These are phyloP conservation scores for Loriculus beryllinus DNA, from an alignment of 2,797 vertebrate genomes.

Conservation along the genomic window DNA sequence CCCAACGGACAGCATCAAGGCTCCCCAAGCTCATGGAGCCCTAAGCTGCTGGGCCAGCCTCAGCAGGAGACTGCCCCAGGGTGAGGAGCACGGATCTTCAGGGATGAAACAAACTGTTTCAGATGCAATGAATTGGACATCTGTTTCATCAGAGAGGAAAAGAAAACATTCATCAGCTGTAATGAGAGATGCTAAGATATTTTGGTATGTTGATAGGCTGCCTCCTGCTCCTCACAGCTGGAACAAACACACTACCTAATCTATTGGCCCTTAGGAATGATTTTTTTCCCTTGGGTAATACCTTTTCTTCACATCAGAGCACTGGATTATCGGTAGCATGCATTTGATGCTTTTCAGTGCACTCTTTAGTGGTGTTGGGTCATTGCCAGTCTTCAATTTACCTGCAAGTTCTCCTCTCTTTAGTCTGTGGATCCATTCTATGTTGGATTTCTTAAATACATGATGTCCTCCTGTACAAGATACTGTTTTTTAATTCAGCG, in stretches of 20 bases:
- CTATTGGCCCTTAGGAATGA: neutral
- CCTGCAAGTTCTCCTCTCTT: neutral
- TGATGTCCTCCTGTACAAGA: neutral
- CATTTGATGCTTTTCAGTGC: conserved; percentile 21
- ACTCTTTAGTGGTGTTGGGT: neutral
- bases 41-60: neutral
- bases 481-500: neutral
- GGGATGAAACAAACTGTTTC: conserved; percentile 50
- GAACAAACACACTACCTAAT: conserved; percentile 21
- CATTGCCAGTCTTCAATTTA: conserved; percentile 33
- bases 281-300: neutral
- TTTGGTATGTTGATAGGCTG: conserved; percentile 42
- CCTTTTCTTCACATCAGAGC: conserved; percentile 37
- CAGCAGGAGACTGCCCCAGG: conserved; percentile 31
- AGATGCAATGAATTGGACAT: conserved; percentile 53
- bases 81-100: neutral
- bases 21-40: neutral
- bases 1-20: neutral
- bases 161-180: neutral
- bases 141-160: conserved; percentile 35
- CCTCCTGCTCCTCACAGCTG: conserved; percentile 60
- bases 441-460: neutral
- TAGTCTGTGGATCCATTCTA: neutral
- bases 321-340: neutral
- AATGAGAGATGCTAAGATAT: conserved; percentile 56